Evolutionary conservation across 1,140 invertebrate species (phyloP).

Genomic region (Philotrypesis tridentata): DNA sequence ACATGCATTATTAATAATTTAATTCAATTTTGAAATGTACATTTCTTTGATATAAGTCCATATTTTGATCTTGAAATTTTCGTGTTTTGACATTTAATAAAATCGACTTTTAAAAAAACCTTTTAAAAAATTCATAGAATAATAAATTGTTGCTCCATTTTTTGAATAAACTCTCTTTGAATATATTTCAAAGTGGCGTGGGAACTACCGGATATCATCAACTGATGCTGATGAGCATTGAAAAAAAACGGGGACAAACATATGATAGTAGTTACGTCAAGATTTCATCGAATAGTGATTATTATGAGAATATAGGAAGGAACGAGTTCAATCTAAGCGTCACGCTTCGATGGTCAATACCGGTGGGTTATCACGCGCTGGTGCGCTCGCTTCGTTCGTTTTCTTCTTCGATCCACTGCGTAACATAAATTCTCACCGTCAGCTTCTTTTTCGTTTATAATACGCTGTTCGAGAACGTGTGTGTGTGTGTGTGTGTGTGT

Average conservation of each 20-base stretch:
- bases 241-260: too few species aligned
- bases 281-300: constrained; percentile 56
- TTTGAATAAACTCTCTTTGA: too few species aligned
- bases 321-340: constrained; percentile 64
- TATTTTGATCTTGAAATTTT: too few species aligned
- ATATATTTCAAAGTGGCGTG: neutral
- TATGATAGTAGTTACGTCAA: constrained; percentile 1
- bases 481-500: too few species aligned
- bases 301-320: constrained; percentile 62
- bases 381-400: constrained; percentile 31
- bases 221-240: too few species aligned
- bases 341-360: constrained; percentile 64
- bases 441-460: constrained; percentile 9
- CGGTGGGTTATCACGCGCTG: constrained; percentile 61
- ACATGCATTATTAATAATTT: too few species aligned
- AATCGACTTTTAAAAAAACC: too few species aligned
- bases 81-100: too few species aligned
- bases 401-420: constrained; percentile 23
- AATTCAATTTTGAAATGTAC: too few species aligned
- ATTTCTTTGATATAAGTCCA: too few species aligned
- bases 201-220: neutral
- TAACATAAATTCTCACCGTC: constrained; percentile 57
- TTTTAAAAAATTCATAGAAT: too few species aligned
- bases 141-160: too few species aligned
- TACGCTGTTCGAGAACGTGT: neutral